Conservation (phyloP, 2,888 invertebrate genomes). For the Rotaria socialis region DNA sequence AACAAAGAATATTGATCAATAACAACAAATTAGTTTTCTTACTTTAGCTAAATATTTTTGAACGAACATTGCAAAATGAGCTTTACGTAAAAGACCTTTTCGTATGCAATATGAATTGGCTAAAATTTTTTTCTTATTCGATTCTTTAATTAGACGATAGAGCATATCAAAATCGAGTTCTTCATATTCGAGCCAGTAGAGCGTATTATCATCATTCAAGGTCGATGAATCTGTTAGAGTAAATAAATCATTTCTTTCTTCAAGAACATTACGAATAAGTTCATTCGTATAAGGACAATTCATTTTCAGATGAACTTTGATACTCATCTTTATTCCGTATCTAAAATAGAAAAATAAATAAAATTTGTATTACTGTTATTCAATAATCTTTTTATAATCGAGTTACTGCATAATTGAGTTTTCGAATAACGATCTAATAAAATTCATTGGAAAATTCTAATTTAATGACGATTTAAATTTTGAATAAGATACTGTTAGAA, state of each 20-base stretch:
- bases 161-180: conserved; percentile 42
- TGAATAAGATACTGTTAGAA: too few species aligned
- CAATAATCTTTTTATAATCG: too few species aligned
- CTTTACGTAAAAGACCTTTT: conserved; percentile 44
- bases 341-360: neutral
- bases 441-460: too few species aligned
- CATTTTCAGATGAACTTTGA: conserved; percentile 3
- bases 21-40: neutral
- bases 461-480: too few species aligned
- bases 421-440: too few species aligned
- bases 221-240: neutral
- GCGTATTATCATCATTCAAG: neutral
- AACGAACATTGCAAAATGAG: conserved; percentile 33
- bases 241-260: neutral
- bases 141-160: neutral
- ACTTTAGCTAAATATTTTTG: conserved; percentile 39
- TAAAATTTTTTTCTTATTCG: conserved; percentile 30
- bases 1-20: too few species aligned
- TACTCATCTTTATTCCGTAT: neutral
- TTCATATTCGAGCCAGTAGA: conserved; percentile 44
- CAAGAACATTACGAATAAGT: neutral
- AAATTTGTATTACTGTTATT: too few species aligned
- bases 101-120: conserved; percentile 41
- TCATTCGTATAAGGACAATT: neutral
- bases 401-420: too few species aligned